Evolutionary conservation across 2,888 invertebrate genomes (phyloP), one percentile per base, ranked within the genome.

Genomic region (Hypomecis atomaria): DNA sequence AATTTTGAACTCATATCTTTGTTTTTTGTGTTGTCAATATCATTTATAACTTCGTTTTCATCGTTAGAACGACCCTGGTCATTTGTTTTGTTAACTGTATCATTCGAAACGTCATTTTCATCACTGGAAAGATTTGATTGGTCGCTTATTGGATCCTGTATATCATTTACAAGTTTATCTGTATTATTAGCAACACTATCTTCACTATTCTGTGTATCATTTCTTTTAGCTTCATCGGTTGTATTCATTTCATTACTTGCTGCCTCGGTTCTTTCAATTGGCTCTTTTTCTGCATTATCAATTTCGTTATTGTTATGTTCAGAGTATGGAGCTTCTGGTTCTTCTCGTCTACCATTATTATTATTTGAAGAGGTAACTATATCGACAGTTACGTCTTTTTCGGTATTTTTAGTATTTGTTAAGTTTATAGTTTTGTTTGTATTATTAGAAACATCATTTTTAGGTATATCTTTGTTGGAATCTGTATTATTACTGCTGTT

Each of bases 21-120:
- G 38, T 38, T 38, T 8, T 8, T 9, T 8, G 9, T 6, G 6
- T 6, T 38, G 6, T 38, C 7, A 38, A 8, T 38, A 7, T 11
- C 11, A 7, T n/a, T 49, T 49, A 4, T 49, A 8, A 38, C 38
- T 38, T 38, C 38, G 38, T 9, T 4, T 38, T 38, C 4, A 38
- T 38, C 6, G 9, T 9, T 36, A 8, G 38, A 8, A 38, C 38
- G 9, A 38, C 1, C 9, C 6, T 38, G 38, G 4, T 45, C 45
- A 45, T 45, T 9, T 54, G 23, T 44, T 53, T 43, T 34, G 48
- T 38, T 23, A 23, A 23, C 36, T 37, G n/a, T 54, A 54, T 65
- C 54, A 40, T 37, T 11, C 36, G 11, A 37, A 11, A 1, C 5
- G n/a, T 33, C 34, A n/a, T 0, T 23, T 23, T 23, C 3, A 23